Percentiles rank a stretch among this genome's conserved stretches.
These are phyloP conservation scores for Epistrophe grossulariae DNA, from an alignment of 2,888 invertebrate genomes.

Conservation along the genomic window DNA sequence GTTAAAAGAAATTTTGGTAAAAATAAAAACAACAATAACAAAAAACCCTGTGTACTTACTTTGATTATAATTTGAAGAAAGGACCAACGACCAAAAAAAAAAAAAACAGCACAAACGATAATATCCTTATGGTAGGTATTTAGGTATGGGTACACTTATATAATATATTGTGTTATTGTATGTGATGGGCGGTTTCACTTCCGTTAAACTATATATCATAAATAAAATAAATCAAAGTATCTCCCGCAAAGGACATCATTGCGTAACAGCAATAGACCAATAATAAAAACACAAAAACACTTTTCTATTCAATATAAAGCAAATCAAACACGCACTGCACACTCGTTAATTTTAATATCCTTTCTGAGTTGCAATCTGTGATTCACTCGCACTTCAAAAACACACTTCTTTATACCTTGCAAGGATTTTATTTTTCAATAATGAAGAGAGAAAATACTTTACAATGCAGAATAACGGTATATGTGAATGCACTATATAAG, in stretches of 20 bases:
- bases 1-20: neutral
- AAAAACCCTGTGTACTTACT: slow-evolving; percentile 12
- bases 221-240: neutral
- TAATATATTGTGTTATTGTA: slow-evolving; percentile 13
- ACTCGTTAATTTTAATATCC: slow-evolving; percentile 12
- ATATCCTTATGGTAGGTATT: slow-evolving; percentile 12
- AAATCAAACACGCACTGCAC: neutral
- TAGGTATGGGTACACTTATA: neutral
- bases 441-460: neutral
- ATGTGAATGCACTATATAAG: slow-evolving; percentile 14
- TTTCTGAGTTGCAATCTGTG: slow-evolving; percentile 15
- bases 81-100: neutral
- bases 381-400: slow-evolving; percentile 12
- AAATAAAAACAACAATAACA: neutral
- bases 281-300: neutral
- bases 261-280: neutral
- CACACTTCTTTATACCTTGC: neutral
- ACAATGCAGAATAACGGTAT: too few relatives aligned
- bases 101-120: slow-evolving; percentile 1
- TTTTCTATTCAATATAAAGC: neutral
- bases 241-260: slow-evolving; percentile 27
- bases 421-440: slow-evolving; percentile 13
- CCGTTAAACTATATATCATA: neutral
- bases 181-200: slow-evolving; percentile 34
- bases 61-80: slow-evolving; percentile 23